Conservation (phyloP, 2,888 invertebrate genomes). For the Tetanocera ferruginea region DNA sequence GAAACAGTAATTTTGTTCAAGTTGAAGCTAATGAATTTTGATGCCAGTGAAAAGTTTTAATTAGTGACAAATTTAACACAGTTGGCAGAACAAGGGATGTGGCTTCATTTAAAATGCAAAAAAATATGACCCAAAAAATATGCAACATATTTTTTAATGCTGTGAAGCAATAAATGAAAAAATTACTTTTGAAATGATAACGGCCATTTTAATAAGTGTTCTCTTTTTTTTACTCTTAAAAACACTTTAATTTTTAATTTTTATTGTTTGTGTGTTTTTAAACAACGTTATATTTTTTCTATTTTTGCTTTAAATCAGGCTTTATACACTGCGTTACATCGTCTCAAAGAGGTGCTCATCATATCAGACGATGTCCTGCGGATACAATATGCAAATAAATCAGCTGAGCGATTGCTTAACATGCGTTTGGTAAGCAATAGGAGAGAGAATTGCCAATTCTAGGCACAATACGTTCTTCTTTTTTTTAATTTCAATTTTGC, state of each 20-base stretch:
- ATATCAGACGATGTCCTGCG: conserved; percentile 88
- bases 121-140: neutral
- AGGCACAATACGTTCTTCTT: too few species aligned
- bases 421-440: conserved; percentile 74
- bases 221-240: neutral
- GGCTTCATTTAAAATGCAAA: too few species aligned
- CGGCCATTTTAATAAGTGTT: neutral
- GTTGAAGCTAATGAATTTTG: too few species aligned
- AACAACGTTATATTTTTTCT: conserved; percentile 5
- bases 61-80: too few species aligned
- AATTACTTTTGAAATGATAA: too few species aligned
- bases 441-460: neutral
- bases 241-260: too few species aligned
- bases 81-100: too few species aligned
- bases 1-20: too few species aligned
- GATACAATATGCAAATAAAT: conserved; percentile 90
- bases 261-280: too few species aligned
- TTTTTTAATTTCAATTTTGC: too few species aligned
- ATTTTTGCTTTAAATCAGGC: conserved; percentile 71
- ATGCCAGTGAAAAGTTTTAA: too few species aligned
- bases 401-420: conserved; percentile 87
- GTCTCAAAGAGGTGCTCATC: conserved; percentile 87
- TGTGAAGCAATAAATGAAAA: neutral
- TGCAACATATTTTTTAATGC: neutral
- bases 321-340: conserved; percentile 87